These are phyloP conservation scores for Anomalospiza imberbis DNA, from an alignment of 2,797 vertebrate genomes.

Conservation along the genomic window DNA sequence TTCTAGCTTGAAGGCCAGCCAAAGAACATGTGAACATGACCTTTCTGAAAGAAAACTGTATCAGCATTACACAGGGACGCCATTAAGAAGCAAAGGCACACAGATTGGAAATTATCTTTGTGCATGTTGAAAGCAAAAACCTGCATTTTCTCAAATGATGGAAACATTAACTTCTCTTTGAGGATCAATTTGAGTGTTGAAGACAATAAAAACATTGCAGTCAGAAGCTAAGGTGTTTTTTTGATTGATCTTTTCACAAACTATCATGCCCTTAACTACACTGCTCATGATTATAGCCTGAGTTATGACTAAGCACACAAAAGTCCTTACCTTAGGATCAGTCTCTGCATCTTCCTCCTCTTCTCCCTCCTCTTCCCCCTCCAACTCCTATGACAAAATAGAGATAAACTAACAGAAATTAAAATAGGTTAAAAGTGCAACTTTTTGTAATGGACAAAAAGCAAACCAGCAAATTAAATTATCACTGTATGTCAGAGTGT, in stretches of 20 bases:
- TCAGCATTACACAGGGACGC: neutral
- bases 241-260: neutral
- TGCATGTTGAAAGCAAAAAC: neutral
- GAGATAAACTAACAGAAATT: slow-evolving; percentile 41
- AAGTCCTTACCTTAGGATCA: slow-evolving; percentile 83
- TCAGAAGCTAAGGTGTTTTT: neutral
- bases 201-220: neutral
- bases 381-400: slow-evolving; percentile 82
- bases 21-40: neutral
- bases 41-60: neutral
- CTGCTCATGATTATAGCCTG: neutral
- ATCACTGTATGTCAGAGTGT: neutral
- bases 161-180: neutral
- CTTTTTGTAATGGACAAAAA: slow-evolving; percentile 25
- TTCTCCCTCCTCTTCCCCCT: slow-evolving; percentile 86
- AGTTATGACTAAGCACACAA: neutral
- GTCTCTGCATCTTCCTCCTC: slow-evolving; percentile 88
- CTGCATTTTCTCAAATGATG: neutral
- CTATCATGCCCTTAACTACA: neutral
- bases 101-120: neutral
- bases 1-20: neutral
- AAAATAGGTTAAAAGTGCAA: slow-evolving; percentile 58
- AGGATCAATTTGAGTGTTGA: neutral
- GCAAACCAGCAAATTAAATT: neutral
- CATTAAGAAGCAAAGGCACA: neutral